These are phyloP conservation scores for Gallinago stenura DNA, from an alignment of 2,797 vertebrate genomes.

Conservation along the genomic window DNA sequence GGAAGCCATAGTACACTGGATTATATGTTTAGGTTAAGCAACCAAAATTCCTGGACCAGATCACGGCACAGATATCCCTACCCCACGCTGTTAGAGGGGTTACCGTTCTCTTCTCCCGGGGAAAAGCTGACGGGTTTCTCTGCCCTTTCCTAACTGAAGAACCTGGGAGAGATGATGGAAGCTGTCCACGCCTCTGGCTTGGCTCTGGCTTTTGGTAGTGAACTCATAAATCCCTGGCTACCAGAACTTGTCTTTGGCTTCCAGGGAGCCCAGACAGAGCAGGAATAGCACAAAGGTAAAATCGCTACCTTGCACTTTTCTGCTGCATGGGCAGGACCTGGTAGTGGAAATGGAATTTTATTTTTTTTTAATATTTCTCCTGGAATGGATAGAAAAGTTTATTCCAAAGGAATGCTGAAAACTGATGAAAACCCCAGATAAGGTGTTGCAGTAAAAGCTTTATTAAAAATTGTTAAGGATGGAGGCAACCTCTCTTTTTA, in stretches of 20 bases:
- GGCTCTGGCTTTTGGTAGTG: background rate
- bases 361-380: constrained; percentile 13
- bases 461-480: constrained; percentile 26
- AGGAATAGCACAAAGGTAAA: constrained; percentile 33
- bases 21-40: background rate
- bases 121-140: background rate
- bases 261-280: background rate
- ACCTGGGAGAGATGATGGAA: background rate
- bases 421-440: constrained; percentile 39
- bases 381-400: background rate
- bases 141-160: background rate
- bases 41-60: background rate
- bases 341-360: background rate
- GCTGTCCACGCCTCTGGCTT: background rate
- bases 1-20: background rate
- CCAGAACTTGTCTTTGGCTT: background rate
- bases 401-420: constrained; percentile 9
- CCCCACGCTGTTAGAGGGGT: background rate
- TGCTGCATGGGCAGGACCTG: background rate
- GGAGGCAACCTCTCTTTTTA: background rate
- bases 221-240: constrained; percentile 37
- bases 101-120: background rate
- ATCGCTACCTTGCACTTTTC: constrained; percentile 4
- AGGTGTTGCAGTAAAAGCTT: constrained; percentile 25
- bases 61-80: background rate